phyloP scores from a whole-genome alignment of 2,888 invertebrate species.

The Eupithecia tripunctaria region DNA sequence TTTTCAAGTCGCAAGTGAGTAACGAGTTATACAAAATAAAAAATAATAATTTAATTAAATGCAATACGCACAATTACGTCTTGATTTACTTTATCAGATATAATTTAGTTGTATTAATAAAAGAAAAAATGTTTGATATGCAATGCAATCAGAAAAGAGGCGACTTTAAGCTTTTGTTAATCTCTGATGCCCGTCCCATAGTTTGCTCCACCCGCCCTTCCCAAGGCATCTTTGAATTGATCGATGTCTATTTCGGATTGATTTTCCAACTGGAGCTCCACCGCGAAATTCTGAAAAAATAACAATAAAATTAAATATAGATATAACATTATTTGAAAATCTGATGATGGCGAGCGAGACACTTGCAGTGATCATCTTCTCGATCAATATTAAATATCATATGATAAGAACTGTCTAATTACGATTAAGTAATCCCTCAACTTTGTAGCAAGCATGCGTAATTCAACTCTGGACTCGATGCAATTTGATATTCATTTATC shows the following conservation, averaged over 20 bases:
- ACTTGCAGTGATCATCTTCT: too few species aligned
- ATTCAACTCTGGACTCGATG: too few species aligned
- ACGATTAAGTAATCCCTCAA: too few species aligned
- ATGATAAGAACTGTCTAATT: too few species aligned
- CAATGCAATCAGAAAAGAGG: conserved; percentile 47
- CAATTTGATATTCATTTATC: too few species aligned
- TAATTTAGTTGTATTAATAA: conserved; percentile 29
- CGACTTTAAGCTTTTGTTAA: conserved; percentile 73
- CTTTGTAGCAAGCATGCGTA: too few species aligned
- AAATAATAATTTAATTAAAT: conserved; percentile 31
- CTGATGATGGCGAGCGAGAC: neutral
- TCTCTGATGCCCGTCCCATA: conserved; percentile 91
- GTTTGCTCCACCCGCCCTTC: conserved; percentile 91
- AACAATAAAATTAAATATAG: conserved; percentile 14
- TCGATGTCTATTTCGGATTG: conserved; percentile 88
- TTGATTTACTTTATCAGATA: conserved; percentile 32
- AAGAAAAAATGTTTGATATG: conserved; percentile 41
- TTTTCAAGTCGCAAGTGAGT: conserved; percentile 13
- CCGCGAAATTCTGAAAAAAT: conserved; percentile 89
- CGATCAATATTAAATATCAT: too few species aligned
- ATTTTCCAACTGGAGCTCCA: conserved; percentile 89
- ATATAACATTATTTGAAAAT: neutral
- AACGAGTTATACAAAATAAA: conserved; percentile 11
- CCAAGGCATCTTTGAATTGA: conserved; percentile 87
- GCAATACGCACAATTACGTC: conserved; percentile 25